These are phyloP conservation scores for Xylota sylvarum DNA, from an alignment of 2,888 invertebrate species.

Conservation along the genomic window DNA sequence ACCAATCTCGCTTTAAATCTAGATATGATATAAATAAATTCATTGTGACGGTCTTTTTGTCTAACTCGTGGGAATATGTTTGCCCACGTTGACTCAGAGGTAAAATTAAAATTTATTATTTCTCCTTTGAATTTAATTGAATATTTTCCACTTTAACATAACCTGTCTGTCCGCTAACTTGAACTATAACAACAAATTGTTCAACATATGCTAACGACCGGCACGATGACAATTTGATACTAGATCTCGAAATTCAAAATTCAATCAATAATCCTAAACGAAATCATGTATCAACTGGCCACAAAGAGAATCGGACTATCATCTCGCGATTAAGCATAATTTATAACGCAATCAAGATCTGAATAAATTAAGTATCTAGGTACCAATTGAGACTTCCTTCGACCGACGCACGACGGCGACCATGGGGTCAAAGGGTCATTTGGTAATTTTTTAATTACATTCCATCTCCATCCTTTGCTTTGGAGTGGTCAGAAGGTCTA, in stretches of 20 bases:
- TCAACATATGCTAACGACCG: constrained; percentile 7
- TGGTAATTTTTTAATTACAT: constrained; percentile 38
- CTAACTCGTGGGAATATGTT: neutral
- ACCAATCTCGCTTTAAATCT: neutral
- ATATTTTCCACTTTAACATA: neutral
- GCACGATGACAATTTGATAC: neutral
- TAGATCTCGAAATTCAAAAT: neutral
- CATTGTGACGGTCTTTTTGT: neutral
- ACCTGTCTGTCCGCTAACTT: neutral
- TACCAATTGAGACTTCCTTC: constrained; percentile 41
- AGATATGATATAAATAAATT: neutral
- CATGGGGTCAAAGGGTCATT: constrained; percentile 20
- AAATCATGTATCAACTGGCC: constrained; percentile 37
- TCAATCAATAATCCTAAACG: constrained; percentile 3
- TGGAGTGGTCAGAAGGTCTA: constrained; percentile 27
- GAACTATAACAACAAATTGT: constrained; percentile 18
- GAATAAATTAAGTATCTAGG: constrained; percentile 62
- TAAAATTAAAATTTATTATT: constrained; percentile 2
- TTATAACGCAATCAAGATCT: constrained; percentile 61
- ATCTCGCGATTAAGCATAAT: constrained; percentile 49
- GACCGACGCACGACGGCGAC: neutral
- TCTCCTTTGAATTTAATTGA: neutral
- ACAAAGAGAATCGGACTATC: constrained; percentile 48
- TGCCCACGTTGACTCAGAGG: neutral
- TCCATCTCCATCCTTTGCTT: constrained; percentile 17